Evolutionary conservation across 2,113 vertebrate genomes (phyloP).

Genomic region (Hippoglossus stenolepis): DNA sequence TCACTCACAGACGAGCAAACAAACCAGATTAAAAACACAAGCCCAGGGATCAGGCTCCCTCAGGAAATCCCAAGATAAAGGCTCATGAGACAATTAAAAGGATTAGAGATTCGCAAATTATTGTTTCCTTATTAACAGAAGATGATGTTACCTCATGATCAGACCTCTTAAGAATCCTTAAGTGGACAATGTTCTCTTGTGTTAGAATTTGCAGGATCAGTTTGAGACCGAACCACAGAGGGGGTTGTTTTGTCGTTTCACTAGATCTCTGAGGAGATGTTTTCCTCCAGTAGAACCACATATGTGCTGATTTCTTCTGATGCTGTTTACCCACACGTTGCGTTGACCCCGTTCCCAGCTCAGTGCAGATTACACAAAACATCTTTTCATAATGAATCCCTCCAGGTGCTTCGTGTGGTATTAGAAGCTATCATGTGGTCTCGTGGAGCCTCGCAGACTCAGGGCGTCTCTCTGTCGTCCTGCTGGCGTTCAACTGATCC

Average conservation of each 20-base stretch:
- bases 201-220: too few relatives aligned
- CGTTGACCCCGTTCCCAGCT: slow-evolving; percentile 27
- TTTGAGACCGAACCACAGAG: too few relatives aligned
- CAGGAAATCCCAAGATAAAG: too few relatives aligned
- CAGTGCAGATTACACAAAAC: slow-evolving; percentile 34
- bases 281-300: background rate
- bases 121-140: too few relatives aligned
- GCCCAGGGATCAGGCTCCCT: too few relatives aligned
- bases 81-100: background rate
- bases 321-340: slow-evolving; percentile 17
- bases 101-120: background rate
- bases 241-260: too few relatives aligned
- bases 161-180: background rate
- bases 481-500: slow-evolving; percentile 60
- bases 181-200: background rate
- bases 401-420: slow-evolving; percentile 56
- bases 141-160: background rate
- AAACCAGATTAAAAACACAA: too few relatives aligned
- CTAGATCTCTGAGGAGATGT: too few relatives aligned
- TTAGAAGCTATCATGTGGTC: slow-evolving; percentile 49
- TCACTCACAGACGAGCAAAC: too few relatives aligned
- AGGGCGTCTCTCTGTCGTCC: slow-evolving; percentile 64
- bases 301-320: background rate
- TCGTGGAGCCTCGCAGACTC: slow-evolving; percentile 52
- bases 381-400: slow-evolving; percentile 34